Evolutionary conservation across 53 echinoderm and acorn worm species (phyloP).

Genomic region (Astropecten irregularis): DNA sequence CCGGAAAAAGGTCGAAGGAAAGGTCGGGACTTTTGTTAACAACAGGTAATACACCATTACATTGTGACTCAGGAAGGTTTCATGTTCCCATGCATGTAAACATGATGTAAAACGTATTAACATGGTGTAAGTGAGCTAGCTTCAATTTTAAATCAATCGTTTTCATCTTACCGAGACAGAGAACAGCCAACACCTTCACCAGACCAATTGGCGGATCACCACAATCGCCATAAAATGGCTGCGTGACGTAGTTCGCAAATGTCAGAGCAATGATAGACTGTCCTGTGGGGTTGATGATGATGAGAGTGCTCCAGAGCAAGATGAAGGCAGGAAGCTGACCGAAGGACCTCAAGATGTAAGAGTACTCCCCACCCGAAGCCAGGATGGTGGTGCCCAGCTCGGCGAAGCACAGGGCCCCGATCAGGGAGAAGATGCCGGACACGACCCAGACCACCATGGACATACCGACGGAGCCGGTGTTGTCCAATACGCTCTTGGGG

Average conservation of each 20-base stretch:
- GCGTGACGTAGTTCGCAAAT: slow-evolving; percentile 72
- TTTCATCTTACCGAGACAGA: slow-evolving; percentile 23
- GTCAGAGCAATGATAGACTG: slow-evolving; percentile 72
- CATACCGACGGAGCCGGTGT: slow-evolving; percentile 75
- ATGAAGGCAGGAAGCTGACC: slow-evolving; percentile 70
- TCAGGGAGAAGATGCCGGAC: slow-evolving; percentile 71
- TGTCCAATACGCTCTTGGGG: slow-evolving; percentile 67
- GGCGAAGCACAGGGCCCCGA: slow-evolving; percentile 84
- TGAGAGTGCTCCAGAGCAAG: slow-evolving; percentile 71
- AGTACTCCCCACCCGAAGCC: slow-evolving; percentile 76
- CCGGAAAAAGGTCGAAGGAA: too few species aligned
- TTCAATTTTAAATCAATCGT: too few species aligned
- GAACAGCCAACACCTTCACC: neutral
- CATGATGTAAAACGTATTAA: too few species aligned
- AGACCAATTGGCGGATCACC: slow-evolving; percentile 30
- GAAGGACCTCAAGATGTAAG: slow-evolving; percentile 70
- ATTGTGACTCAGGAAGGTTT: too few species aligned
- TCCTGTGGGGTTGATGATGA: slow-evolving; percentile 74
- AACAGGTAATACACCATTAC: too few species aligned
- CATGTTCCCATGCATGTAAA: too few species aligned
- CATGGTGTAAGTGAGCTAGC: too few species aligned
- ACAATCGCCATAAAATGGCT: slow-evolving; percentile 70
- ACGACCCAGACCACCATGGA: slow-evolving; percentile 73
- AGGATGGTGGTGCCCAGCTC: slow-evolving; percentile 78
- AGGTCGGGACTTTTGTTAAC: too few species aligned